phyloP scores from a whole-genome alignment of 2,797 vertebrate genomes.

The Sparidentex hasta region DNA sequence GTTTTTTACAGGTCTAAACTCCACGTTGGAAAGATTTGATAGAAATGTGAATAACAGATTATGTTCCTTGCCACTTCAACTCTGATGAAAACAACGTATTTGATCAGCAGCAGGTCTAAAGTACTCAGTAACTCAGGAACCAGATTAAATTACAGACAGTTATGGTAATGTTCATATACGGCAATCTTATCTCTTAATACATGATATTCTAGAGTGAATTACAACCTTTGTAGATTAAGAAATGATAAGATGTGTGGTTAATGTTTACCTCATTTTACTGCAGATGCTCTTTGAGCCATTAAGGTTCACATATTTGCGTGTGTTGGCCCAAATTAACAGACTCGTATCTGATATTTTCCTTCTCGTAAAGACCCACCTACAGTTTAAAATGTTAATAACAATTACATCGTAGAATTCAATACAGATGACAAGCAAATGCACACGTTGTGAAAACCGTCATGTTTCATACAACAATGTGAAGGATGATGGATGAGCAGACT shows the following conservation, averaged over 20 bases:
- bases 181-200: not conserved
- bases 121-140: not conserved
- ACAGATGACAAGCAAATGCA: too few species aligned
- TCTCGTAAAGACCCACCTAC: too few species aligned
- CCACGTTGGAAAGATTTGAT: not conserved
- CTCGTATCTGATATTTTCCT: not conserved
- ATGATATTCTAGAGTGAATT: not conserved
- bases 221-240: not conserved
- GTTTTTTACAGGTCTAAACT: not conserved
- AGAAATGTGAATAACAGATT: not conserved
- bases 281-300: not conserved
- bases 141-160: not conserved
- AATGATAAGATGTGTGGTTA: not conserved
- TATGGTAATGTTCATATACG: not conserved
- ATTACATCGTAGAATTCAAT: too few species aligned
- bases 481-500: too few species aligned
- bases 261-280: slow-evolving; percentile 9
- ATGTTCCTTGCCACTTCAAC: accelerated
- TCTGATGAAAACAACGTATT: not conserved
- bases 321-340: not conserved
- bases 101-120: not conserved
- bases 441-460: too few species aligned
- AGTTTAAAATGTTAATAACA: too few species aligned
- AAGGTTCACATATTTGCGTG: not conserved
- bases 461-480: too few species aligned